Conservation (phyloP, 2,113 vertebrate genomes). For the Misgurnus mizolepis region DNA sequence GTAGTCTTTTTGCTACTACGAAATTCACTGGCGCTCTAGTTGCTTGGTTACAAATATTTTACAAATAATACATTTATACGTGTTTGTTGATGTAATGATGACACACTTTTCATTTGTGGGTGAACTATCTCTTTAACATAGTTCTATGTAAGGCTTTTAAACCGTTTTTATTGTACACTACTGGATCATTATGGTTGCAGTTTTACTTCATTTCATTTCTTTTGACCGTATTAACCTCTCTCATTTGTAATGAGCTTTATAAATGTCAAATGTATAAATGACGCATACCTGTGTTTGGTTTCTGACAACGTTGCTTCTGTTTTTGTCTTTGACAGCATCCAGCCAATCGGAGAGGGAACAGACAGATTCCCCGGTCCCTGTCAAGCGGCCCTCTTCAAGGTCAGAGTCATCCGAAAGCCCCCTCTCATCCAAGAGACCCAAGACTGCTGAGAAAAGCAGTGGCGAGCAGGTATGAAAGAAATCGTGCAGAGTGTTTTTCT, state of each 20-base stretch:
- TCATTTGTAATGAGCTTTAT: too few species aligned
- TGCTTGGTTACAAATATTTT: too few species aligned
- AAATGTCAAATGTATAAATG: too few species aligned
- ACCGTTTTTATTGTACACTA: too few species aligned
- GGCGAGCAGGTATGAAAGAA: constrained; percentile 86
- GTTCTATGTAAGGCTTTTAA: too few species aligned
- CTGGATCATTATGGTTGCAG: background rate
- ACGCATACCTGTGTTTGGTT: constrained; percentile 42
- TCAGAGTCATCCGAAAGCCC: constrained; percentile 83
- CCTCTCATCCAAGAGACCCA: constrained; percentile 86
- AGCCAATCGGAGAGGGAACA: constrained; percentile 86
- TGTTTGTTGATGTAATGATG: too few species aligned
- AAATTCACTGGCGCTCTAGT: too few species aligned
- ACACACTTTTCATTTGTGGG: too few species aligned
- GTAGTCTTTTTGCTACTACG: too few species aligned
- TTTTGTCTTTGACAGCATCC: constrained; percentile 69
- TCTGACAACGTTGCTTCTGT: constrained; percentile 56
- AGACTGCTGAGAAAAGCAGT: constrained; percentile 86
- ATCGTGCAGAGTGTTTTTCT: background rate
- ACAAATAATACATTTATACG: too few species aligned
- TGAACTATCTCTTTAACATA: too few species aligned
- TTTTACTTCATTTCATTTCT: background rate
- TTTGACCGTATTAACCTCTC: too few species aligned
- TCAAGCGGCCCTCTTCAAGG: constrained; percentile 83
- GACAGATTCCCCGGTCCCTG: constrained; percentile 82